phyloP scores from a whole-genome alignment of 1,140 invertebrate genomes.

The Charaxes varanes region DNA sequence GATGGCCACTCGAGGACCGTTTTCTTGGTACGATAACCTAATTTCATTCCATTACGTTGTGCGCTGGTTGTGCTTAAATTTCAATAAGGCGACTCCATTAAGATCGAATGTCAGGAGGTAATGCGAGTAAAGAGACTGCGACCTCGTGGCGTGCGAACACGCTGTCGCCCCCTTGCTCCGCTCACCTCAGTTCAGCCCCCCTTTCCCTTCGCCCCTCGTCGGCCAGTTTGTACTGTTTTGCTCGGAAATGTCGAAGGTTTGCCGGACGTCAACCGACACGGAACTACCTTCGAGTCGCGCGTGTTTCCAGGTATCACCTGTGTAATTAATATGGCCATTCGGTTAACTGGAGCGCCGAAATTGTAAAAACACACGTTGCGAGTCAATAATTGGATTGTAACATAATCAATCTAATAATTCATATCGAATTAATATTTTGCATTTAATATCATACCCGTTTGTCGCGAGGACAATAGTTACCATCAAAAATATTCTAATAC shows the following conservation, averaged over 20 bases:
- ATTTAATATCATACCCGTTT: no score
- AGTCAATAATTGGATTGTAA: no score
- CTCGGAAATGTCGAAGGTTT: conserved; percentile 70
- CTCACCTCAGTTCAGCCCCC: conserved; percentile 10
- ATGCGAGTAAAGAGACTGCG: conserved; percentile 62
- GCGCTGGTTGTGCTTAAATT: conserved; percentile 60
- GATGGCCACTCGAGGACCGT: conserved; percentile 67
- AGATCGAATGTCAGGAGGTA: conserved; percentile 66
- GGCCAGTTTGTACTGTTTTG: conserved; percentile 43
- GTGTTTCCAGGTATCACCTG: conserved; percentile 60
- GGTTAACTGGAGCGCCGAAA: conserved; percentile 29
- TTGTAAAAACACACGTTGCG: conserved; percentile 1
- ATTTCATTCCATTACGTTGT: conserved; percentile 64
- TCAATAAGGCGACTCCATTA: conserved; percentile 64
- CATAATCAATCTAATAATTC: no score
- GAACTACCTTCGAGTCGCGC: conserved; percentile 62
- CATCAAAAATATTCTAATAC: no score
- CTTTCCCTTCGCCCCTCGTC: conserved; percentile 7
- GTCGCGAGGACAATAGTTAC: no score
- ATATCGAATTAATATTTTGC: no score
- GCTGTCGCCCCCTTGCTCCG: conserved; percentile 17
- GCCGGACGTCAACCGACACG: conserved; percentile 65
- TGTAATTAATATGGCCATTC: conserved; percentile 36
- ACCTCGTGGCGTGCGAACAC: conserved; percentile 55
- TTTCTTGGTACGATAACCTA: conserved; percentile 69